Evolutionary conservation across 1,140 invertebrate species (phyloP).

Genomic region (Ostrea denselamellosa): DNA sequence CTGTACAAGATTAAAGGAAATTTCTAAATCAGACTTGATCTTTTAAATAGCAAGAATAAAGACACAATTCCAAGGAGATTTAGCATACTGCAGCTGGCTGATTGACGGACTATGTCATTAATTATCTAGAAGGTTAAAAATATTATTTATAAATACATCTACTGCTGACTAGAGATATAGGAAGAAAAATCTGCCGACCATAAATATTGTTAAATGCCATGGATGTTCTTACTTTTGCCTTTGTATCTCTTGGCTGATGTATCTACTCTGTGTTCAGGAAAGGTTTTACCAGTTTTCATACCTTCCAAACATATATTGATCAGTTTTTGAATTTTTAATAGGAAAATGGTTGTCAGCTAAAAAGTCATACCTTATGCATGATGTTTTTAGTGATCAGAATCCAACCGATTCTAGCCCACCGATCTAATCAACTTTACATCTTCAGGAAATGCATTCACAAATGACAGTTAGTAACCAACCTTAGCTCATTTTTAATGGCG

Average conservation of each 20-base stretch:
- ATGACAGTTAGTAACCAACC: too few species aligned
- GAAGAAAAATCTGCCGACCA: neutral
- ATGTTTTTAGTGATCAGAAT: neutral
- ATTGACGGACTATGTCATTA: slow-evolving; percentile 37
- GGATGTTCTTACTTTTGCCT: neutral
- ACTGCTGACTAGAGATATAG: neutral
- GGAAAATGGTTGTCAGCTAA: slow-evolving; percentile 11
- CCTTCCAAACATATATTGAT: slow-evolving; percentile 30
- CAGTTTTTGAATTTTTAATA: slow-evolving; percentile 18
- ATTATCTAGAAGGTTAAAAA: slow-evolving; percentile 31
- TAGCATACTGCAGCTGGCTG: slow-evolving; percentile 4
- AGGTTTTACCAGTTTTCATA: slow-evolving; percentile 6
- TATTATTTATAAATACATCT: slow-evolving; percentile 35
- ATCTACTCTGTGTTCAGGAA: slow-evolving; percentile 10
- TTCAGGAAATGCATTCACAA: too few species aligned
- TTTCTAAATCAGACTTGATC: slow-evolving; percentile 24
- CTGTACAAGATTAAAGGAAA: slow-evolving; percentile 24
- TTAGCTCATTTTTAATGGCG: too few species aligned
- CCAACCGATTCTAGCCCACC: neutral
- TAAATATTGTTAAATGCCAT: slow-evolving; percentile 23
- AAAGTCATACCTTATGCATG: slow-evolving; percentile 37
- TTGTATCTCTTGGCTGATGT: neutral
- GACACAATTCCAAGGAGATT: neutral
- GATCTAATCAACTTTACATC: too few species aligned
- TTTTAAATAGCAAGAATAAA: slow-evolving; percentile 8